Evolutionary conservation across 2,888 invertebrate genomes (phyloP).

Genomic region (Scaptomyza tumidula): DNA sequence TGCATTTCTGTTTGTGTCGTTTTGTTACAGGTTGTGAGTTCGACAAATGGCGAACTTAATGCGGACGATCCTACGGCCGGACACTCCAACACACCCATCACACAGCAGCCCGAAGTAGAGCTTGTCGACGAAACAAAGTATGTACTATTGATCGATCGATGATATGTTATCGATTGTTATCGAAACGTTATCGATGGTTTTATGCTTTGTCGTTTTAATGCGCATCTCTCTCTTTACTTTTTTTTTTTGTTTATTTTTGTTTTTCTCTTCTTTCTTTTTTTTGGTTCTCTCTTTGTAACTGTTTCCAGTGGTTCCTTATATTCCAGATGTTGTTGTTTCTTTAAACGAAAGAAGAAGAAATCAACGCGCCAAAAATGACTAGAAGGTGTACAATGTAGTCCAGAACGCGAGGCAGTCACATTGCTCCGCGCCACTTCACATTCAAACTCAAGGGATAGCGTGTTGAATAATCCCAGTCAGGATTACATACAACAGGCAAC

Average conservation of each 20-base stretch:
- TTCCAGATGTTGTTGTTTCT: conserved; percentile 98
- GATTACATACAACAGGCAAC: conserved; percentile 86
- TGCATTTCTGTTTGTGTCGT: conserved; percentile 24
- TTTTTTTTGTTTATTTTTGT: conserved; percentile 6
- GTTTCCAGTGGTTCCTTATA: conserved; percentile 76
- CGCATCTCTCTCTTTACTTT: conserved; percentile 53
- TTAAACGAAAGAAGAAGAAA: conserved; percentile 99
- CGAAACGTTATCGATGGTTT: conserved; percentile 32
- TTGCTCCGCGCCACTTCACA: conserved; percentile 87
- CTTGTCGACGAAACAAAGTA: conserved; percentile 99
- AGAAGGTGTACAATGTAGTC: conserved; percentile 88
- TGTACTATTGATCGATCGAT: conserved; percentile 85
- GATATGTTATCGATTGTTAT: conserved; percentile 29
- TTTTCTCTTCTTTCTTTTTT: conserved; percentile 33
- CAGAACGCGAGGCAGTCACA: conserved; percentile 88
- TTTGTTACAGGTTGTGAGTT: conserved; percentile 94
- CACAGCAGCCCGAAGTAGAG: conserved; percentile 96
- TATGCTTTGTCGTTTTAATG: conserved; percentile 77
- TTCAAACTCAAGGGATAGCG: conserved; percentile 87
- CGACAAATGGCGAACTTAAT: conserved; percentile 97
- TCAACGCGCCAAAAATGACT: conserved; percentile 95
- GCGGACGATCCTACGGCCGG: conserved; percentile 98
- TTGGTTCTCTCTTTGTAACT: conserved; percentile 62
- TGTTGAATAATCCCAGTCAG: conserved; percentile 86
- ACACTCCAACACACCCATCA: conserved; percentile 98